A percentile compares a stretch with the other conserved stretches of the same genome.
These are phyloP conservation scores for Lepisosteus osseus DNA, from an alignment of 2,113 vertebrate genomes.

Conservation along the genomic window DNA sequence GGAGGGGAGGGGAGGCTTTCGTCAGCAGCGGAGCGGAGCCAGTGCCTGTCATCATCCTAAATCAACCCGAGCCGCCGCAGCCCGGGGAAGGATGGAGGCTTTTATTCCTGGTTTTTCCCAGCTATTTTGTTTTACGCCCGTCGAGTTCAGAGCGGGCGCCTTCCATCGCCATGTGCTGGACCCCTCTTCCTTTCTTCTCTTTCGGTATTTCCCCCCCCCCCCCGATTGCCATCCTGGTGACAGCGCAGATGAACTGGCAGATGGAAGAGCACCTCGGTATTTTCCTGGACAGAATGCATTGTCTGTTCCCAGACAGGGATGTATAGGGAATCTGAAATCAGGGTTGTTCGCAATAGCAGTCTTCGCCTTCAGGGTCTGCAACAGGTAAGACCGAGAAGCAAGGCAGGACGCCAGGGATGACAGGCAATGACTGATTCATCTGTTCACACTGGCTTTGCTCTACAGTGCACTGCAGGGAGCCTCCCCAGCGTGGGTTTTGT, in stretches of 20 bases:
- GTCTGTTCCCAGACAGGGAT: too few species aligned
- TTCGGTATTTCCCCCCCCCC: conserved; percentile 26
- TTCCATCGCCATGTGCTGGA: conserved; percentile 24
- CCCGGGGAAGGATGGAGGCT: conserved; percentile 30
- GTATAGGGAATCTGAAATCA: too few species aligned
- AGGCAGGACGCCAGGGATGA: too few species aligned
- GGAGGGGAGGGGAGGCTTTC: conserved; percentile 74
- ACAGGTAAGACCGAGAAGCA: neutral
- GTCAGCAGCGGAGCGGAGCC: conserved; percentile 82
- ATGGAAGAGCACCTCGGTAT: too few species aligned
- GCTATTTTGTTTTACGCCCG: conserved; percentile 32
- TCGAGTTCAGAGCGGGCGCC: conserved; percentile 25
- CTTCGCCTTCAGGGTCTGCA: conserved; percentile 30
- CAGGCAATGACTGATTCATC: too few species aligned
- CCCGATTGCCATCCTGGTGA: conserved; percentile 8
- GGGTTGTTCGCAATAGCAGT: conserved; percentile 24
- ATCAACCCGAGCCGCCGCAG: conserved; percentile 50
- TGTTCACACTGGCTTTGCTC: too few species aligned
- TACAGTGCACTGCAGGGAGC: conserved; percentile 20
- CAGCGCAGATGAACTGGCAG: neutral
- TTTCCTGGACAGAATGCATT: too few species aligned
- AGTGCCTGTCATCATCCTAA: conserved; percentile 69
- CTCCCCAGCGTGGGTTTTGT: conserved; percentile 28
- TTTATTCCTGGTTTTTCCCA: conserved; percentile 34
- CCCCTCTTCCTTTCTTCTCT: conserved; percentile 22